Evolutionary conservation across 1,140 invertebrate species (phyloP).

Genomic region (Achroia grisella): DNA sequence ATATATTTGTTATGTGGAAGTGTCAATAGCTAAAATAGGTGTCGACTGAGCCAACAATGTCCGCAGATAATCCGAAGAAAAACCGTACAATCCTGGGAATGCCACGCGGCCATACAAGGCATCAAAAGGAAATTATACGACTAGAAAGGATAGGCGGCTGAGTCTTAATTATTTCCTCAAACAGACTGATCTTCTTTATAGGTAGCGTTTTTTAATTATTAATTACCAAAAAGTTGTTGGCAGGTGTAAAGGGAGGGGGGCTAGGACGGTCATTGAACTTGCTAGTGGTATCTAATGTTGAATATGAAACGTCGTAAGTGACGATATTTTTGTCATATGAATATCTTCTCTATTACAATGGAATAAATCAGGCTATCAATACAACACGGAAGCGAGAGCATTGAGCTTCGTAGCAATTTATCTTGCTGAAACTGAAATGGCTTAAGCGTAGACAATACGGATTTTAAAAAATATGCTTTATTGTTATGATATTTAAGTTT

Average conservation of each 20-base stretch:
- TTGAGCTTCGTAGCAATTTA: conserved; percentile 63
- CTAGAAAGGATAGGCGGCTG: neutral
- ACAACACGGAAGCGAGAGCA: conserved; percentile 56
- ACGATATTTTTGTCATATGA: conserved; percentile 11
- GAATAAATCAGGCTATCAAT: conserved; percentile 9
- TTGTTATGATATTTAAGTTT: conserved; percentile 1
- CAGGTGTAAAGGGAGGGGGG: conserved; percentile 43
- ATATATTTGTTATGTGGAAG: too few species aligned
- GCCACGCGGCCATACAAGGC: neutral
- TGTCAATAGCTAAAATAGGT: too few species aligned
- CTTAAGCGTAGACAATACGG: conserved; percentile 17
- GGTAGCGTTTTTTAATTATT: conserved; percentile 47
- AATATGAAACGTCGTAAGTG: conserved; percentile 20
- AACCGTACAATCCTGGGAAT: too few species aligned
- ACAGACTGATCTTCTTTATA: conserved; percentile 22
- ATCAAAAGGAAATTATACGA: neutral
- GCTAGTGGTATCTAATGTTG: conserved; percentile 21
- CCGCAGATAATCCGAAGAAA: too few species aligned
- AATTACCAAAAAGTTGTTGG: conserved; percentile 60
- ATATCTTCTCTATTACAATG: conserved; percentile 24
- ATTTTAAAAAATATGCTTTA: conserved; percentile 11
- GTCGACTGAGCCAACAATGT: too few species aligned
- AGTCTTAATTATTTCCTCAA: conserved; percentile 22
- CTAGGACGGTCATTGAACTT: conserved; percentile 68
- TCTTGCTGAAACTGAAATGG: conserved; percentile 25